Conservation (phyloP, 1,140 invertebrate genomes). For the Scaptomyza montana region DNA sequence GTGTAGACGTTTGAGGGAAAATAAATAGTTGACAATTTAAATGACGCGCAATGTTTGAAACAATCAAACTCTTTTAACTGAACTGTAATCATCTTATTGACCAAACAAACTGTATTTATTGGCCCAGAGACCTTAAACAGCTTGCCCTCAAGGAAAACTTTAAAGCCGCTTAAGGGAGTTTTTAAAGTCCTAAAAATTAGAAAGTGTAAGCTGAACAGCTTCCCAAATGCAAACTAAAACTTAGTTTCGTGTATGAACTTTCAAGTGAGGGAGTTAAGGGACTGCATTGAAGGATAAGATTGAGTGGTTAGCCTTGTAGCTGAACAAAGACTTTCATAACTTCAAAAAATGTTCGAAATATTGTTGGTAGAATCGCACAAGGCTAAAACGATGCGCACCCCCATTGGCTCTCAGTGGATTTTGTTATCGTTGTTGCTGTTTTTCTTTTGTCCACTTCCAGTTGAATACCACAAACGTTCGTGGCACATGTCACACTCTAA, state of each 20-base stretch:
- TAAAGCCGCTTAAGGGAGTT: too few relatives aligned
- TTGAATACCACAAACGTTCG: slow-evolving; percentile 15
- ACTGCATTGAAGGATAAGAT: neutral
- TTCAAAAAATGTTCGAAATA: slow-evolving; percentile 2
- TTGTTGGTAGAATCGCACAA: neutral
- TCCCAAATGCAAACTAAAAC: too few relatives aligned
- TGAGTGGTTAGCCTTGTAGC: slow-evolving; percentile 28
- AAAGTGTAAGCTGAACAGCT: neutral
- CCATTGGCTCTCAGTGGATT: neutral
- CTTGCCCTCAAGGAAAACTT: too few relatives aligned
- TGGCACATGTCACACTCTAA: slow-evolving; percentile 52
- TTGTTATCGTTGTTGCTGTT: too few relatives aligned
- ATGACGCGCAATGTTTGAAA: too few relatives aligned
- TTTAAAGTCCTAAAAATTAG: neutral
- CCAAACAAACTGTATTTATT: too few relatives aligned
- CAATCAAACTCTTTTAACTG: too few relatives aligned
- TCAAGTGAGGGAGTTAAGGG: neutral
- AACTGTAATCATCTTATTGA: too few relatives aligned
- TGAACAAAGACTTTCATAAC: slow-evolving; percentile 38
- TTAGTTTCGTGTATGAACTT: neutral
- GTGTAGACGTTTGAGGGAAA: too few relatives aligned
- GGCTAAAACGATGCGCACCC: neutral
- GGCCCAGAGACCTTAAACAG: too few relatives aligned
- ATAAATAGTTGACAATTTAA: too few relatives aligned
- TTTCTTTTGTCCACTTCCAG: neutral